Evolutionary conservation across 2,113 vertebrate genomes (phyloP), one percentile per base, ranked within the genome.

Genomic region (Saguinus midas): DNA sequence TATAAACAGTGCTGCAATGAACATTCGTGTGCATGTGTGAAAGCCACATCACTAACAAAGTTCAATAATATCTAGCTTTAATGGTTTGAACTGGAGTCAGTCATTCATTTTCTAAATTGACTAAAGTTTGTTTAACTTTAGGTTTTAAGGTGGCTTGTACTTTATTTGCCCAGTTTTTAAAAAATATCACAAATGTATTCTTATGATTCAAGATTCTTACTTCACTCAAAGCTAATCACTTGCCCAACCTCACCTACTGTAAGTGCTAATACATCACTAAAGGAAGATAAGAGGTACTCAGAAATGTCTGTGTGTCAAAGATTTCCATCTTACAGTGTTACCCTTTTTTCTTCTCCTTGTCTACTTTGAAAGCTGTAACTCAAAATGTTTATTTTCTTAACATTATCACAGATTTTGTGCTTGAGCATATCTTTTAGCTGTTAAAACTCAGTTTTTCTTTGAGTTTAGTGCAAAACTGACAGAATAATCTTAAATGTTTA

Each of bases 381-480:
- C 75, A 94, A 52, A 93, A 79, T 75, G 43, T 79, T 93, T 61
- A 13, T 78, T 68, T 75, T 64, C 84, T 76, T 79, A 87, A 94
- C 66, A 52, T 64, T 85, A 61, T 14, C 48, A 76, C 27, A 81
- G 40, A 93, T 85, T 95, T 82, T 35, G 37, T 66, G n/a, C 61
- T 82, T 93, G 50, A 93, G 23, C 43, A 68, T 58, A 89, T 81
- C 84, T 91, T 89, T 93, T 75, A 94, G 61, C 43, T 58, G 40
- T 87, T 92, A 58, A 87, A 91, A 92, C 82, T 57, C 37, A 72
- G 18, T 29, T 93, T 88, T 95, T 80, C 52, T 92, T 95, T 92
- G 85, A 88, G 58, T 66, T 70, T 76, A 88, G 86, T 94, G 78
- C 57, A 92, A 84, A 87, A 90, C 43, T 85, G 85, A 92, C 88